Evolutionary conservation across 2,888 invertebrate species (phyloP), one percentile per base, ranked within the genome.

Genomic region (Drosophila recens): DNA sequence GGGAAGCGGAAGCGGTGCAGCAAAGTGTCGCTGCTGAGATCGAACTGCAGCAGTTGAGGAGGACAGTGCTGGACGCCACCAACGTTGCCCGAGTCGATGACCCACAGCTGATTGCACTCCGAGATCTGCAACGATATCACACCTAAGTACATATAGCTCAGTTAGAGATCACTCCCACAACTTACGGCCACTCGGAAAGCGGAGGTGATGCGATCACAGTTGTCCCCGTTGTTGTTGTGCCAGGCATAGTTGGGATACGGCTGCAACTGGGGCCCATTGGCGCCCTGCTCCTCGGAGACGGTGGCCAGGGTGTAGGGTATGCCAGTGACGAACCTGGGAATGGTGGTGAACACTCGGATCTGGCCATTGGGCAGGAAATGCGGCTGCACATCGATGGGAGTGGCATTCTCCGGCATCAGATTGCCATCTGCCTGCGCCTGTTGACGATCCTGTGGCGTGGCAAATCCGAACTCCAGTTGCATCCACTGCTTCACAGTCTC

Each of bases 151-250:
- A n/a, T n/a, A n/a, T 3, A 17, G 23, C 13, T 30, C 17, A 4
- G 11, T 1, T 9, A 2, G 13, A 10, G 17, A 42, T 9, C 1
- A 2, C 13, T 9, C 3, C 15, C 2, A 8, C 17, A 2, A 94
- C 94, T 94, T 92, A 96, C 97, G 90, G 95, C 94, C 20, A 95
- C 93, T 90, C 97, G 94, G 84, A 95, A 97, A 2, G 96, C 96
- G 0, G 97, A 97, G 0, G 95, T 95, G 42, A 97, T 93, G 20
- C 95, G 94, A 34, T 95, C 93, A 83, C 96, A 96, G 89, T 94
- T 93, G 0, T 65, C 74, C 0, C 94, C 95, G 67, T 94, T 93
- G 73, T 92, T 93, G 48, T 82, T 93, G 74, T 96, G 95, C 94
- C 94, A 95, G 9, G 93, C 91, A 93, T 96, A 96, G 90, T 93